Evolutionary conservation across 2,888 invertebrate genomes (phyloP).

Genomic region (Mythimna loreyi): DNA sequence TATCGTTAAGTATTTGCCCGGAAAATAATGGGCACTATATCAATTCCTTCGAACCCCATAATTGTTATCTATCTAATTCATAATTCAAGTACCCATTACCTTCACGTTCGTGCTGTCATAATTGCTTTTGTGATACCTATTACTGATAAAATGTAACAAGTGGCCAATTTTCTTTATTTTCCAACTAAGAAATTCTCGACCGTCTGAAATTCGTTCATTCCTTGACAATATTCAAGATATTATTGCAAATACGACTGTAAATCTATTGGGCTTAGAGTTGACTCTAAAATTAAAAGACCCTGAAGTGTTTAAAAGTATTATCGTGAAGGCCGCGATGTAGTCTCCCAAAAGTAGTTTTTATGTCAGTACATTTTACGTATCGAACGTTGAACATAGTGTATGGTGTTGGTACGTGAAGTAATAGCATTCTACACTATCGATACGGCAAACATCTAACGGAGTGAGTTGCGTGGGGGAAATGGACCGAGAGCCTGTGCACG

Average conservation of each 20-base stretch:
- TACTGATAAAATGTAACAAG: slow-evolving; percentile 62
- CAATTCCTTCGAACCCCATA: slow-evolving; percentile 51
- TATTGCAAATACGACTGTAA: slow-evolving; percentile 18
- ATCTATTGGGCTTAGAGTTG: not conserved
- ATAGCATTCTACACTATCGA: slow-evolving; percentile 75
- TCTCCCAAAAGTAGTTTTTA: slow-evolving; percentile 7
- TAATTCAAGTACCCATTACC: slow-evolving; percentile 61
- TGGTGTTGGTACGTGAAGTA: slow-evolving; percentile 60
- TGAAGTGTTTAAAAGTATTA: slow-evolving; percentile 13
- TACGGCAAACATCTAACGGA: slow-evolving; percentile 86
- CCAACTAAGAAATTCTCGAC: slow-evolving; percentile 36
- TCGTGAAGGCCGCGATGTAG: slow-evolving; percentile 11
- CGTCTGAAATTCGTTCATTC: slow-evolving; percentile 27
- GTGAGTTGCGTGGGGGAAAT: slow-evolving; percentile 90
- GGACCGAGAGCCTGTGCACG: slow-evolving; percentile 87
- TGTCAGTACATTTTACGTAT: slow-evolving; percentile 17
- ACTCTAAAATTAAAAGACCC: not conserved
- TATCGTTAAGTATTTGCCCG: slow-evolving; percentile 15
- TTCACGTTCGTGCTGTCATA: slow-evolving; percentile 59
- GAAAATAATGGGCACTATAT: slow-evolving; percentile 53
- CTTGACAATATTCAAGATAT: slow-evolving; percentile 28
- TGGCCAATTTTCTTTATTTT: slow-evolving; percentile 60
- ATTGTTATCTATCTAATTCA: slow-evolving; percentile 60
- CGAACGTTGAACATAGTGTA: slow-evolving; percentile 36
- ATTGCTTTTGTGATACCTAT: slow-evolving; percentile 65